Percentiles rank a stretch among this genome's conserved stretches.
Evolutionary conservation across 2,888 invertebrate species (phyloP).

Genomic region (Trisateles emortualis): DNA sequence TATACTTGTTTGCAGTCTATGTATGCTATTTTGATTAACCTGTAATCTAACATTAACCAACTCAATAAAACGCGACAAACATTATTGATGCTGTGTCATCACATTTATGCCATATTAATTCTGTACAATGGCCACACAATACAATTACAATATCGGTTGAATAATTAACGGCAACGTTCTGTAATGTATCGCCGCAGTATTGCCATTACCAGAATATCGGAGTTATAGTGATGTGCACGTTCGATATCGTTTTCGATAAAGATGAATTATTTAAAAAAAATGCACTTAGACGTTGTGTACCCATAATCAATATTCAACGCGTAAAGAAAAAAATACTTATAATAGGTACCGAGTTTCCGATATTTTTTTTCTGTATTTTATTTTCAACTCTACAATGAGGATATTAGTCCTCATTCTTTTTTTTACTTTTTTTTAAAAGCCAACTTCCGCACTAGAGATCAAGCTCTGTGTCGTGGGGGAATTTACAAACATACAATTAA

Average conservation of each 20-base stretch:
- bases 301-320: neutral
- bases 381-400: no score
- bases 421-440: no score
- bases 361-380: no score
- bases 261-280: neutral
- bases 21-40: no score
- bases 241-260: constrained; percentile 33
- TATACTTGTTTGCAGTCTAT: no score
- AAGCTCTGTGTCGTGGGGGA: no score
- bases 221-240: constrained; percentile 34
- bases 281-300: neutral
- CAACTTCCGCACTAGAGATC: no score
- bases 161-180: constrained; percentile 70
- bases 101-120: constrained; percentile 27
- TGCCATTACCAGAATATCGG: constrained; percentile 45
- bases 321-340: no score
- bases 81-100: constrained; percentile 1
- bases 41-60: no score
- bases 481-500: no score
- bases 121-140: constrained; percentile 22
- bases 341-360: no score
- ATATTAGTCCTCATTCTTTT: no score
- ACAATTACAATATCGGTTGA: constrained; percentile 61
- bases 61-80: neutral
- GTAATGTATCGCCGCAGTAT: constrained; percentile 58